These are phyloP conservation scores for Drosophila pachea DNA, from an alignment of 1,140 invertebrate genomes.

Conservation along the genomic window DNA sequence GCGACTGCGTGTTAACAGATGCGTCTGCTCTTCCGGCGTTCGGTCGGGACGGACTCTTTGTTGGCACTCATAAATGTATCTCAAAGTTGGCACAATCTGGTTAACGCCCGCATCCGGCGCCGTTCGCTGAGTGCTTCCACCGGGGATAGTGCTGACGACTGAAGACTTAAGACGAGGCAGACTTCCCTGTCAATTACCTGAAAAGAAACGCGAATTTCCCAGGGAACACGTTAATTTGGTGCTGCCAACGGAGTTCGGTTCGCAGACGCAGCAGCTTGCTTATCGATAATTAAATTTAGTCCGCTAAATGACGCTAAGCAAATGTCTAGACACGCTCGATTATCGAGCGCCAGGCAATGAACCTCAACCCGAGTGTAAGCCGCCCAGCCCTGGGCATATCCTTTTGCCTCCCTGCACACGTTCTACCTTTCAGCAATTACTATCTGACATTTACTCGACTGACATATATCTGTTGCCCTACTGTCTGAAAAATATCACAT, in stretches of 20 bases:
- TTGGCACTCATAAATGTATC: conserved; percentile 60
- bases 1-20: conserved; percentile 18
- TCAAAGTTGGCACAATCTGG: conserved; percentile 40
- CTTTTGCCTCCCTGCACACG: no score
- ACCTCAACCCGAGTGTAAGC: neutral
- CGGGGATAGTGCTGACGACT: conserved; percentile 38
- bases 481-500: no score
- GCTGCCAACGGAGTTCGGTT: neutral
- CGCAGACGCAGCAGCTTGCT: neutral
- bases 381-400: no score
- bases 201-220: neutral
- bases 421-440: no score
- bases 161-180: no score
- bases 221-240: neutral
- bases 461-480: no score
- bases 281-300: conserved; percentile 11
- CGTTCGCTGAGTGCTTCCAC: conserved; percentile 1
- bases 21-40: conserved; percentile 17
- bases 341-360: conserved; percentile 6
- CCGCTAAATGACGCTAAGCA: conserved; percentile 38
- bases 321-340: conserved; percentile 43
- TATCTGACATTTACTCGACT: no score
- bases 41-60: conserved; percentile 7
- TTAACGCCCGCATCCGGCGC: conserved; percentile 10
- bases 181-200: conserved; percentile 1